A percentile compares a stretch with the other conserved stretches of the same genome.
Evolutionary conservation across 2,113 vertebrate genomes (phyloP).

Genomic region (Cacatua alba): DNA sequence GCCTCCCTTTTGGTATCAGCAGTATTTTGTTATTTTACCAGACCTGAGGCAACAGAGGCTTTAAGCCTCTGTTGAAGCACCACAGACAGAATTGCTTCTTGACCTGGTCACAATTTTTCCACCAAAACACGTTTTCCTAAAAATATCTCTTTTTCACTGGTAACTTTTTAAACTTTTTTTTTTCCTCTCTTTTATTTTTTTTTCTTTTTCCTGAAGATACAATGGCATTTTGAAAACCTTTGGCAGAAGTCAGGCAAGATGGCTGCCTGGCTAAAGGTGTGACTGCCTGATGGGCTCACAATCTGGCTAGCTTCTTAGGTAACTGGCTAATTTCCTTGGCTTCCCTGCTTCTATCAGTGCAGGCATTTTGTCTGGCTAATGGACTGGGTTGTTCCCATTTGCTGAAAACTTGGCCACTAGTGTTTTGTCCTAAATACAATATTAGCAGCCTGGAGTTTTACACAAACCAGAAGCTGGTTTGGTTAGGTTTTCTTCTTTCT

Average conservation of each 20-base stretch:
- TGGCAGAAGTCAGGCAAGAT: background rate
- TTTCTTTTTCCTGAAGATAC: background rate
- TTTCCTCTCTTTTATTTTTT: background rate
- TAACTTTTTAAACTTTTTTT: background rate
- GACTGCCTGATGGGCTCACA: background rate
- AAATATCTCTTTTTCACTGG: background rate
- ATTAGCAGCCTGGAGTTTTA: background rate
- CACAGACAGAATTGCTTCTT: background rate
- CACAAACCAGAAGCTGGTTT: background rate
- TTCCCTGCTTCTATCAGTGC: background rate
- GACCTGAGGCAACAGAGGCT: background rate
- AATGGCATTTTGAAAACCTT: background rate
- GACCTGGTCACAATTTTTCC: constrained; percentile 27
- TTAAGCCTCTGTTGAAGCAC: background rate
- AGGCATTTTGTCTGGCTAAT: background rate
- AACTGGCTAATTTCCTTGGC: background rate
- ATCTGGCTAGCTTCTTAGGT: background rate
- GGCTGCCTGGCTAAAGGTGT: background rate
- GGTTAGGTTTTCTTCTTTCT: background rate
- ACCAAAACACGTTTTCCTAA: constrained; percentile 14
- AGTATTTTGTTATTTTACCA: constrained; percentile 19
- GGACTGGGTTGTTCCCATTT: background rate
- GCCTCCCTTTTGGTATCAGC: background rate
- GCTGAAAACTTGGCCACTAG: background rate
- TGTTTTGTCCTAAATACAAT: background rate